Conservation (phyloP, 1,140 invertebrate species). For the Sarcophaga peregrina region DNA sequence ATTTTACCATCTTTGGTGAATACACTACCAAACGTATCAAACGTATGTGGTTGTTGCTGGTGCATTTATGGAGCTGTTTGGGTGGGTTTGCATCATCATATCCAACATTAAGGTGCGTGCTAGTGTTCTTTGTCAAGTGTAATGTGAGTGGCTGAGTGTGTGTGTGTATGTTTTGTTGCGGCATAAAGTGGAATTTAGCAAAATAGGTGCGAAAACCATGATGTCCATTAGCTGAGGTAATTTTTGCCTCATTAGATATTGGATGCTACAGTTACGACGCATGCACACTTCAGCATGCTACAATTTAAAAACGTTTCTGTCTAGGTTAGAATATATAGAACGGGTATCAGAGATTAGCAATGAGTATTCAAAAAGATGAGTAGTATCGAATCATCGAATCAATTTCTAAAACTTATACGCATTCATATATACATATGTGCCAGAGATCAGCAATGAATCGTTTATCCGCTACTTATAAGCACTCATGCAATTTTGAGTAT, state of each 20-base stretch:
- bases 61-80: not conserved
- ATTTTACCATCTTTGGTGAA: conserved; percentile 13
- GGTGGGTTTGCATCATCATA: conserved; percentile 8
- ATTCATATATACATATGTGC: no score
- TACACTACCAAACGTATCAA: not conserved
- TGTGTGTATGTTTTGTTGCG: not conserved
- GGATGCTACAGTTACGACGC: not conserved
- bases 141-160: no score
- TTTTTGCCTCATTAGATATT: conserved; percentile 38
- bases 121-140: no score
- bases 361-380: no score
- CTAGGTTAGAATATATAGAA: not conserved
- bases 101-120: not conserved
- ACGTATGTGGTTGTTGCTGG: not conserved
- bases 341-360: no score
- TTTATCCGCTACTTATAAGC: no score
- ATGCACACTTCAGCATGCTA: no score
- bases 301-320: not conserved
- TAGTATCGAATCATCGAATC: no score
- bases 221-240: conserved; percentile 37
- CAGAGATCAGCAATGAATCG: no score
- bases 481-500: no score
- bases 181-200: conserved; percentile 20
- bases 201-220: conserved; percentile 41
- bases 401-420: no score